Base-by-base conservation (phyloP, 2,888 invertebrate species). In the Priocnemis perturbator region DNA sequence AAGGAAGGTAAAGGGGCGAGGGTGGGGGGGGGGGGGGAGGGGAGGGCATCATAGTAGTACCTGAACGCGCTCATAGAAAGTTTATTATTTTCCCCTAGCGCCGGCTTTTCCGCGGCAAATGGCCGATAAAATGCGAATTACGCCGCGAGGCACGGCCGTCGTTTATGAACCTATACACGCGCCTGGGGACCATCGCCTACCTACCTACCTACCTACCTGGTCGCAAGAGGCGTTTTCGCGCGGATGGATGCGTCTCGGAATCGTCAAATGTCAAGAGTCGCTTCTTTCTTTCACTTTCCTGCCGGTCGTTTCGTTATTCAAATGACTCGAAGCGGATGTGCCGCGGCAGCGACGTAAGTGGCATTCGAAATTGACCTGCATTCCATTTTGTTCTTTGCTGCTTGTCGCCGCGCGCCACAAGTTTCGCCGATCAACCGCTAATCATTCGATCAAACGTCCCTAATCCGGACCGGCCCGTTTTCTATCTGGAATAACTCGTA, bases 201-300 rank as follows among this genome's bases (percentile, higher is more conserved):
- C n/a, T n/a, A n/a, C n/a, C n/a, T n/a, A n/a, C n/a, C n/a, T n/a
- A n/a, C n/a, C n/a, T n/a, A n/a, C n/a, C n/a, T n/a, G n/a, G n/a
- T n/a, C n/a, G n/a, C n/a, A n/a, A n/a, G n/a, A n/a, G n/a, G n/a
- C n/a, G n/a, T n/a, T n/a, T n/a, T n/a, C n/a, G 23, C 57, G 20
- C 23, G 26, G 48, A 19, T 4, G 47, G 57, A 26, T 64, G 63
- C 45, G 62, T 55, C 55, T 47, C 26, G 23, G 62, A 47, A 44
- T 64, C 63, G 57, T 64, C 48, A 64, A 64, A 64, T 64, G 63
- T 64, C 63, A 57, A 48, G 48, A 30, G 57, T 67, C 71, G 60
- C 44, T 45, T 37, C 20, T 59, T 59, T 30, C 17, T n/a, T 11
- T 5, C 57, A 26, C 14, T 37, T 11, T 37, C 14, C 4, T 37